These are phyloP conservation scores for Nasonovia ribisnigri DNA, from an alignment of 2,888 invertebrate genomes.

Conservation along the genomic window DNA sequence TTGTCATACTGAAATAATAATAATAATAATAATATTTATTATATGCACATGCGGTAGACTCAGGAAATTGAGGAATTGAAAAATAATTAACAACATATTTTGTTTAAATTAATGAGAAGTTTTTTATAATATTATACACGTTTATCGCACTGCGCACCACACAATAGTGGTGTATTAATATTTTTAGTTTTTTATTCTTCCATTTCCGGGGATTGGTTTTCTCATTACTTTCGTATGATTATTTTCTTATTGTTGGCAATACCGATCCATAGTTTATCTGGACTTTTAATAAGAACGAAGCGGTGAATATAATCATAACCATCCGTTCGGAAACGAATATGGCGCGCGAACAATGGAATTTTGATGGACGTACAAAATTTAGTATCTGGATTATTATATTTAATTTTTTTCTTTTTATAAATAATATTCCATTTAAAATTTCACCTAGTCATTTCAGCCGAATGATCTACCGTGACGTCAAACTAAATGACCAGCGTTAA, in stretches of 20 bases:
- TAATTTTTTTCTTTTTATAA: not conserved
- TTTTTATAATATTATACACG: not conserved
- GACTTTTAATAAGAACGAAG: not conserved
- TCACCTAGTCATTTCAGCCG: not conserved
- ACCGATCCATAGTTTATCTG: not conserved
- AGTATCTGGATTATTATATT: constrained; percentile 20
- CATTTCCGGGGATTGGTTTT: not conserved
- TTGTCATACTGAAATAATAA: not conserved
- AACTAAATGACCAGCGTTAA: not conserved
- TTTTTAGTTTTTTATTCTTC: constrained; percentile 1
- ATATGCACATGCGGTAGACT: not conserved
- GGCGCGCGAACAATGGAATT: constrained; percentile 28
- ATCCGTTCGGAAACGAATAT: not conserved
- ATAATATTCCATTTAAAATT: constrained; percentile 5
- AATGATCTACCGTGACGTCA: not conserved
- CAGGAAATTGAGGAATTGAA: not conserved
- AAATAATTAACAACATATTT: not conserved
- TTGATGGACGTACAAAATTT: constrained; percentile 21
- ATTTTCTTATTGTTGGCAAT: not conserved
- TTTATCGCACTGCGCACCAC: not conserved
- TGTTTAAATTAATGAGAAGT: not conserved
- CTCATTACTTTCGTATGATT: not conserved
- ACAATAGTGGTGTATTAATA: not conserved
- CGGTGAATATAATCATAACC: constrained; percentile 44
- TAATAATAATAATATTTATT: not conserved